Evolutionary conservation across 2,888 invertebrate genomes (phyloP), one percentile per base, ranked within the genome.

Genomic region (Nebria salina): DNA sequence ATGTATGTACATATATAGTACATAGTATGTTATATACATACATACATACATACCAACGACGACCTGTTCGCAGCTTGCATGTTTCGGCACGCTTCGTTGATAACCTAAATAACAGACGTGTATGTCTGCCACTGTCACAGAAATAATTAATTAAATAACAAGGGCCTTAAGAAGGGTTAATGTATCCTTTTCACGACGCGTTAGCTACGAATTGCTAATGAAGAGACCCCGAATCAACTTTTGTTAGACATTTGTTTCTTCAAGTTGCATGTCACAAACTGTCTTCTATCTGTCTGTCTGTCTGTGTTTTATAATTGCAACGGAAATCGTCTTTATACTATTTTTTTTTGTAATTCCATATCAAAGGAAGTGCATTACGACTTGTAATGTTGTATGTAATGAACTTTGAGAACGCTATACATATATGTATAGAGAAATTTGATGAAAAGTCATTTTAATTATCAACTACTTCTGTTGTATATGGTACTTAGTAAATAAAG

Each of bases 261-360:
- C 73, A 26, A 73, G 41, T 79, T 79, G 79, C 79, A 73, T 79
- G 79, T 74, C 79, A 79, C 26, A 20, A 66, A 34, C 34, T 34
- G 34, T 34, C 34, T 34, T 34, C 34, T 34, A 5, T 34, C 34
- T 34, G 34, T 34, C 34, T 34, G 34, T 34, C 34, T 34, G 34
- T 34, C 4, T 34, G 34, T 34, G 34, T 34, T 2, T 79, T 79
- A 74, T 73, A 64, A 34, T 65, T 20, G 75, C 41, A 79, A 79
- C 79, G 79, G 79, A 79, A 79, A 74, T 74, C 68, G 79, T 41
- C 68, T 74, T 73, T 78, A 73, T 34, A 78, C 73, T 78, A 78
- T 64, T 65, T 65, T 73, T 73, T 78, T 78, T 78, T 73, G 73
- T 78, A 34, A 34, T 34, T 34, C 5, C 2, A 34, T 34, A 4